Evolutionary conservation across 1,140 invertebrate genomes (phyloP), one percentile per base, ranked within the genome.

Genomic region (Pseudomyrmex cubaensis): DNA sequence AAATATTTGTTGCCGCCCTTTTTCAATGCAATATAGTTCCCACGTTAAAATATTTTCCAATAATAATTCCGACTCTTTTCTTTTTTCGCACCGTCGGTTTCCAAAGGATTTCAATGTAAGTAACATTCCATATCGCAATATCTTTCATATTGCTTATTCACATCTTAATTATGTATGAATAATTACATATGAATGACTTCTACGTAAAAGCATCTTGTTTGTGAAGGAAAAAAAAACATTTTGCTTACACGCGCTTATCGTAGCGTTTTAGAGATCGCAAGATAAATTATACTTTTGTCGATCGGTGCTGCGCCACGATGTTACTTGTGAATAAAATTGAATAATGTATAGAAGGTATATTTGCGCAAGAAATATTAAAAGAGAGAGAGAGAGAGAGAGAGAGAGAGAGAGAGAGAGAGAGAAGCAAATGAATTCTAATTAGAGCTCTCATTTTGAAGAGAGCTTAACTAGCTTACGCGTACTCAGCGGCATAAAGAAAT

Each of bases 21-120:
- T 17, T 22, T 12, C 2, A 62, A n/a, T 22, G 57, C 22, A 8
- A 57, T 46, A 48, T 8, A 1, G 5, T 46, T 35, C 17, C 7
- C 44, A 69, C 5, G 9, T 25, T 46, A 52, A 9, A n/a, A n/a
- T 69, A 52, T 46, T 63, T 59, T 22, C 12, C 15, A 52, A 59
- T 73, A 87, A 10, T 87, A 87, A 87, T 84, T 17, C 59, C 61
- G 10, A 75, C 74, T 63, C 2, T 86, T 87, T 70, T 87, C 74
- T 78, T 88, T 88, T 84, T 82, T 61, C 57, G 73, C 88, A 88
- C 84, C 82, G 82, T 89, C 72, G 89, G 89, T 83, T 90, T 91
- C 87, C 63, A 72, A 86, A 93, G 92, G 90, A 89, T 89, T 89
- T 83, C 87, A 90, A 89, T 93, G 92, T 93, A 91, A 93, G 92